Evolutionary conservation across 2,113 vertebrate genomes (phyloP).

Genomic region (Naja naja): DNA sequence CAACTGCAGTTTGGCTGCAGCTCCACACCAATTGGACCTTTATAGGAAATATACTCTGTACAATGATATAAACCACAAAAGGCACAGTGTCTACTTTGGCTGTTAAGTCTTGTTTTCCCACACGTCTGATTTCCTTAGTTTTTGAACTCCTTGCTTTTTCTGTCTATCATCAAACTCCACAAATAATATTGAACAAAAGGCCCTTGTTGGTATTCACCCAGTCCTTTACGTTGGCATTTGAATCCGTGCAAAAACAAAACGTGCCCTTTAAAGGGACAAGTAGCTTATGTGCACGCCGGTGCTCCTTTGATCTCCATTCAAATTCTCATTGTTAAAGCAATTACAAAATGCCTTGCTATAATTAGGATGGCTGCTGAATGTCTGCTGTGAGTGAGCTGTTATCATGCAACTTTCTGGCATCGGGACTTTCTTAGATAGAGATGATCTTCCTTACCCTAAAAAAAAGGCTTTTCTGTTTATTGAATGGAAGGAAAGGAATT

Average conservation of each 20-base stretch:
- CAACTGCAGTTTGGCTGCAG: too few relatives aligned
- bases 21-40: too few relatives aligned
- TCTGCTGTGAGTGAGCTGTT: conserved; percentile 46
- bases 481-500: conserved; percentile 4
- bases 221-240: neutral
- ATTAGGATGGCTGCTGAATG: conserved; percentile 37
- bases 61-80: neutral
- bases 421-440: conserved; percentile 46
- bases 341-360: conserved; percentile 20
- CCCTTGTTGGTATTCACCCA: neutral
- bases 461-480: neutral
- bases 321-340: conserved; percentile 24
- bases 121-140: neutral
- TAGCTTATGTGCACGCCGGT: conserved; percentile 29
- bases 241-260: neutral
- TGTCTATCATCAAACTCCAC: neutral
- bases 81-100: neutral
- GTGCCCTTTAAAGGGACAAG: neutral
- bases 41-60: neutral
- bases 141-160: neutral
- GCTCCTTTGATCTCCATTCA: conserved; percentile 46
- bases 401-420: neutral
- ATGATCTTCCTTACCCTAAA: neutral
- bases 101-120: neutral
- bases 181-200: conserved; percentile 8